Evolutionary conservation across 2,113 vertebrate species (phyloP), one percentile per base, ranked within the genome.

Genomic region (Bucco capensis): DNA sequence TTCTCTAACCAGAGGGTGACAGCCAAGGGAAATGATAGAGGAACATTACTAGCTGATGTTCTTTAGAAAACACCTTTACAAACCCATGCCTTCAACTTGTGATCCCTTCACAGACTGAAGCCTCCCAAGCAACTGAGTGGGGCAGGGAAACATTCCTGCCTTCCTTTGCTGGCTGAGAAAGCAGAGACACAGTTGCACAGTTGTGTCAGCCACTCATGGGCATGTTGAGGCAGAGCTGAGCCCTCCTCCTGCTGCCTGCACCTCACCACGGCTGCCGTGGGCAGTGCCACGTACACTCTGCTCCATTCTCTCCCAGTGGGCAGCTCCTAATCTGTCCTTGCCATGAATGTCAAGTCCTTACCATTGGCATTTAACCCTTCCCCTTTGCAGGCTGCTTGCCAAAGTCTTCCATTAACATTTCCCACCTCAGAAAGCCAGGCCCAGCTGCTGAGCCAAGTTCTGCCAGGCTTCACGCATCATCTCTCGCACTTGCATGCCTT

Each of bases 401-500:
- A 23, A 14, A 35, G n/a, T 28, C 15, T 85, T 19, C 8, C 2
- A 0, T 6, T 53, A 33, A 8, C 0, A 0, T 44, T 72, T 31
- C 5, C 27, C 42, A 3, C 22, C 35, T 60, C 44, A 12, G 65
- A 38, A 24, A 27, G 23, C 42, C 42, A 28, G 0, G 0, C 31
- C n/a, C 42, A 12, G 31, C 46, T 81, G 38, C 35, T 17, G 44
- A 33, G 54, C 77, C 77, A 21, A 21, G 19, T 72, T 18, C 69
- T 56, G 44, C 50, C 69, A 50, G 4, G 5, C 33, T 35, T 38
- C 35, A 24, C 0, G 0, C 4, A 0, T 1, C 33, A 9, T 22
- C 50, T 65, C 4, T 5, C 0, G 0, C 0, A 1, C 38, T 38
- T 5, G 12, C 0, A 3, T 4, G 35, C 61, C 38, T 83, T 83